Percentiles rank a stretch among this genome's conserved stretches.
phyloP scores from a whole-genome alignment of 2,113 vertebrate genomes.

The Boulengeromyrus knoepffleri region DNA sequence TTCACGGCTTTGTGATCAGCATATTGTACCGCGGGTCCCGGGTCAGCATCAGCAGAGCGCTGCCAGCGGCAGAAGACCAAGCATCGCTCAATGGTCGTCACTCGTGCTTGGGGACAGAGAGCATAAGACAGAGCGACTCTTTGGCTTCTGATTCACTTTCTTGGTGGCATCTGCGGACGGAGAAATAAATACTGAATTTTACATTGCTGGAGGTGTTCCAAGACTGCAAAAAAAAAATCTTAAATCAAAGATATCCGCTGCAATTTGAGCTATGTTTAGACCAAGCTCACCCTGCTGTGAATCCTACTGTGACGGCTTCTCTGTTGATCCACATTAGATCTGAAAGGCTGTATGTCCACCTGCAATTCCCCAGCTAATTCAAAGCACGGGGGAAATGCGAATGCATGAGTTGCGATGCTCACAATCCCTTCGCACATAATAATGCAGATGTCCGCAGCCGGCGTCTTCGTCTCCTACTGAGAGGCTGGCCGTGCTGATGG shows the following conservation, averaged over 20 bases:
- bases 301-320: not conserved
- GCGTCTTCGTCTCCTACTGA: not conserved
- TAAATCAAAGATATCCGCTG: not conserved
- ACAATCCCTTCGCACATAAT: not conserved
- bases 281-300: not conserved
- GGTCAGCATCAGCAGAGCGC: not conserved
- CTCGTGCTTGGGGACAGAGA: not conserved
- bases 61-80: not conserved
- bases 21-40: not conserved
- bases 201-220: not conserved
- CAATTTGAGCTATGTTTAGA: slow-evolving; percentile 2
- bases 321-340: not conserved
- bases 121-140: not conserved
- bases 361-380: not conserved
- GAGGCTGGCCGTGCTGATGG: not conserved
- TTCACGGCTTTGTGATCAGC: not conserved
- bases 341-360: not conserved
- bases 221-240: not conserved
- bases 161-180: not conserved
- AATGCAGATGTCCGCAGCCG: not conserved
- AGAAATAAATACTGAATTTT: not conserved
- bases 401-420: not conserved
- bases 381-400: not conserved
- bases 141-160: not conserved
- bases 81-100: not conserved